Percentiles rank a stretch among this genome's conserved stretches.
phyloP scores from a whole-genome alignment of 2,113 vertebrate species.

The Pungitius pungitius region DNA sequence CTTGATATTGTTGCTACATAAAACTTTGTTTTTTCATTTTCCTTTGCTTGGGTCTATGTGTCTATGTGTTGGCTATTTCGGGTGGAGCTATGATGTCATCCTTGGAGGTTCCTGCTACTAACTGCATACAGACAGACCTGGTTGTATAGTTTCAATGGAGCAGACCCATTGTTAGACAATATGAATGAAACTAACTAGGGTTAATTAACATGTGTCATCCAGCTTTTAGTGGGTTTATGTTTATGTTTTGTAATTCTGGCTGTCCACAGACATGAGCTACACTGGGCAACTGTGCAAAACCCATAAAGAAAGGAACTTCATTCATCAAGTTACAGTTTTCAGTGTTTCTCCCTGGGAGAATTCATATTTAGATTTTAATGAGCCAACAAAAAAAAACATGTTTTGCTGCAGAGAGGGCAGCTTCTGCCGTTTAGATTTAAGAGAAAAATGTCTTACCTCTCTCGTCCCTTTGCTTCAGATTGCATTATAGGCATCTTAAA shows the following conservation, averaged over 20 bases:
- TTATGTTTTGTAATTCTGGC: background rate
- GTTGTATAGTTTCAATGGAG: background rate
- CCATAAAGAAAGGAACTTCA: background rate
- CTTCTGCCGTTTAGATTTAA: background rate
- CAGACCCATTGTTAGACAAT: background rate
- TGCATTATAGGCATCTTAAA: background rate
- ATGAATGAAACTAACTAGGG: background rate
- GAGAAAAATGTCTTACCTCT: background rate
- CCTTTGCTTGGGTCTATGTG: conserved; percentile 8
- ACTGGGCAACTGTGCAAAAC: background rate
- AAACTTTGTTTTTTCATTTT: background rate
- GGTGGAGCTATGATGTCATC: conserved; percentile 13
- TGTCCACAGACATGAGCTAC: background rate
- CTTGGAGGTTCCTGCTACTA: background rate
- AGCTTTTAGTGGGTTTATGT: background rate
- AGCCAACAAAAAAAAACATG: conserved; percentile 12
- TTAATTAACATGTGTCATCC: too few species aligned
- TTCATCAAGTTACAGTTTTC: background rate
- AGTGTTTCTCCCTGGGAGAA: background rate
- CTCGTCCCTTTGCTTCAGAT: background rate
- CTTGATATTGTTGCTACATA: background rate
- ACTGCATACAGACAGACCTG: too few species aligned
- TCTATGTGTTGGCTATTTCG: background rate
- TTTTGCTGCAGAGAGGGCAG: background rate
- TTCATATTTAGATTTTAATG: conserved; percentile 9